Evolutionary conservation across 2,888 invertebrate species (phyloP).

Genomic region (Meiosimyza decipiens): DNA sequence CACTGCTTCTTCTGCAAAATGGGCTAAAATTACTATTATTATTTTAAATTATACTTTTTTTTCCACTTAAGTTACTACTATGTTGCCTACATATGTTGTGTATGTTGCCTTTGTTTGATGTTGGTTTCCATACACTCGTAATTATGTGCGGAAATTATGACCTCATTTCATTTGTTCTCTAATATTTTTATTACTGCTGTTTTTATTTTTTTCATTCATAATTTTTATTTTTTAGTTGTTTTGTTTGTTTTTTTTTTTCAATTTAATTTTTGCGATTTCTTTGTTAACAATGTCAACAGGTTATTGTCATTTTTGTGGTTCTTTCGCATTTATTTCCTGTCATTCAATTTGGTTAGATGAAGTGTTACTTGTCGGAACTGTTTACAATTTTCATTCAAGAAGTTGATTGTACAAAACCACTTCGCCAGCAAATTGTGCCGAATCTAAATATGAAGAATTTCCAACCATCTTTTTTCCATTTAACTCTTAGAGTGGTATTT

Average conservation of each 20-base stretch:
- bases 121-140: slow-evolving; percentile 15
- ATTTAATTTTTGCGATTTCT: slow-evolving; percentile 3
- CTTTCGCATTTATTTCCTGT: background rate
- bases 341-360: no score
- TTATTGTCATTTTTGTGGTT: slow-evolving; percentile 16
- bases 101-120: slow-evolving; percentile 14
- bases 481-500: no score
- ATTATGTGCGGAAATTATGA: slow-evolving; percentile 42
- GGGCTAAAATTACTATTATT: slow-evolving; percentile 25
- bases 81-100: slow-evolving; percentile 6
- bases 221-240: background rate
- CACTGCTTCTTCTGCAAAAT: background rate
- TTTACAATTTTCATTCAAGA: no score
- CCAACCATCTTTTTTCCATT: no score
- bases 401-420: no score
- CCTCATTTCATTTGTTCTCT: slow-evolving; percentile 37
- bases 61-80: slow-evolving; percentile 12
- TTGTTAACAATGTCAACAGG: slow-evolving; percentile 23
- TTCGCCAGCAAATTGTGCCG: no score
- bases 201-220: background rate
- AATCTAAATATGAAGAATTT: no score
- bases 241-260: background rate
- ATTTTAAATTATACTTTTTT: slow-evolving; percentile 24
- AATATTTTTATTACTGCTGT: slow-evolving; percentile 1
- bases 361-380: no score